These are phyloP conservation scores for Saccostrea cuccullata DNA, from an alignment of 1,140 invertebrate species.

Conservation along the genomic window DNA sequence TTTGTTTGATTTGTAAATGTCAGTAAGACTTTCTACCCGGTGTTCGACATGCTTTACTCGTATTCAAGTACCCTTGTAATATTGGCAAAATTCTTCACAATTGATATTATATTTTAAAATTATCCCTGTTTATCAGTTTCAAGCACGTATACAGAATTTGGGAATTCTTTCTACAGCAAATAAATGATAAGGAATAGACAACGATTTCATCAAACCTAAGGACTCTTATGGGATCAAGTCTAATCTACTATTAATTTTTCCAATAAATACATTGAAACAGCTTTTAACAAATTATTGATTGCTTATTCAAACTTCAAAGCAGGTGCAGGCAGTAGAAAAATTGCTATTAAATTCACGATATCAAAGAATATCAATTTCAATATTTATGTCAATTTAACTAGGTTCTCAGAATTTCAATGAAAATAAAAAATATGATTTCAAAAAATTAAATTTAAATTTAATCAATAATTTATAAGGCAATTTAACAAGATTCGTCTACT, in stretches of 20 bases:
- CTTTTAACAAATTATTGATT: slow-evolving; percentile 12
- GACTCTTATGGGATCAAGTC: slow-evolving; percentile 18
- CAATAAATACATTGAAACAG: slow-evolving; percentile 36
- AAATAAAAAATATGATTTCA: background rate
- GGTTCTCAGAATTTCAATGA: background rate
- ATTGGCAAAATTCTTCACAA: slow-evolving; percentile 4
- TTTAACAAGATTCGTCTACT: slow-evolving; percentile 3
- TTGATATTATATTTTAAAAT: slow-evolving; percentile 43
- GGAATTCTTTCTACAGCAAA: slow-evolving; percentile 30
- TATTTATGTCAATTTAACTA: background rate
- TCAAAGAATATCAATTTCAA: slow-evolving; percentile 27
- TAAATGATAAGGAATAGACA: slow-evolving; percentile 29
- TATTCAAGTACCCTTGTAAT: slow-evolving; percentile 36
- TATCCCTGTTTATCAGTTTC: slow-evolving; percentile 33
- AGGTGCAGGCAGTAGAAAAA: slow-evolving; percentile 9
- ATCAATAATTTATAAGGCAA: slow-evolving; percentile 5
- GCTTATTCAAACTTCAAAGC: slow-evolving; percentile 33
- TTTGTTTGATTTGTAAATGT: slow-evolving; percentile 48
- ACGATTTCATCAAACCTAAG: slow-evolving; percentile 26
- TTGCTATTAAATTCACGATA: background rate
- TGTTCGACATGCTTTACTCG: slow-evolving; percentile 44
- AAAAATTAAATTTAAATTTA: background rate
- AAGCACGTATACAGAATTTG: slow-evolving; percentile 38
- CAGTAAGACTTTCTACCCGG: slow-evolving; percentile 47
- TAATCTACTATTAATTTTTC: slow-evolving; percentile 38